phyloP scores from a whole-genome alignment of 2,113 vertebrate species.

The Lycaon pictus region DNA sequence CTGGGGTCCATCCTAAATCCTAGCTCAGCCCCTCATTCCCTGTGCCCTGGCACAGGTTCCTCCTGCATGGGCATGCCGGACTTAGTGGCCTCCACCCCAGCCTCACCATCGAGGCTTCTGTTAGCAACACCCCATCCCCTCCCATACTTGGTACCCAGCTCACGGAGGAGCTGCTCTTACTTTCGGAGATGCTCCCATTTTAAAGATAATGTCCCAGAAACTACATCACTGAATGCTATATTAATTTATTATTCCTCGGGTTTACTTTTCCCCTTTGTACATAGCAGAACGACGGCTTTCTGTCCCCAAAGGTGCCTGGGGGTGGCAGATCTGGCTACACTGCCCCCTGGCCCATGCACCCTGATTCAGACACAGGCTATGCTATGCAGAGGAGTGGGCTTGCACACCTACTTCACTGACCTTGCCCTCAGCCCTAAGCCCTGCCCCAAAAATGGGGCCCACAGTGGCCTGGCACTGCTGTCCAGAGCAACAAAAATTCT shows the following conservation, averaged over 20 bases:
- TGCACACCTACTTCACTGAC: neutral
- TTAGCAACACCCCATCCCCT: neutral
- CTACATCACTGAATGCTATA: neutral
- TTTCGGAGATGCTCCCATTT: neutral
- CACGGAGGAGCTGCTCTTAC: neutral
- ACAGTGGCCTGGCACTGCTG: neutral
- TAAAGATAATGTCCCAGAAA: neutral
- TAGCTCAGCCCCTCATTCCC: neutral
- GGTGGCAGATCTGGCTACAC: neutral
- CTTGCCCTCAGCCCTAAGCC: neutral
- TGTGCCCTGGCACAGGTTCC: neutral
- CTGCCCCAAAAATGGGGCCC: neutral
- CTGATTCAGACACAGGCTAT: neutral
- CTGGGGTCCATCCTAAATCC: neutral
- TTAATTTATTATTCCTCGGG: neutral
- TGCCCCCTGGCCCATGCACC: too few species aligned
- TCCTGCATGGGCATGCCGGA: neutral
- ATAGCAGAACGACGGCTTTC: neutral
- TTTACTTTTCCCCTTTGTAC: neutral
- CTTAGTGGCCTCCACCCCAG: rapidly evolving
- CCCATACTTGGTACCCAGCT: too few species aligned
- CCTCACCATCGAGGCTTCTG: neutral
- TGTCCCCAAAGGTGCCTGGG: rapidly evolving
- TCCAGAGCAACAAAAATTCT: neutral
- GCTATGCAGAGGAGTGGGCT: neutral